Conservation (phyloP, 2,797 vertebrate genomes). For the Salmo trutta region DNA sequence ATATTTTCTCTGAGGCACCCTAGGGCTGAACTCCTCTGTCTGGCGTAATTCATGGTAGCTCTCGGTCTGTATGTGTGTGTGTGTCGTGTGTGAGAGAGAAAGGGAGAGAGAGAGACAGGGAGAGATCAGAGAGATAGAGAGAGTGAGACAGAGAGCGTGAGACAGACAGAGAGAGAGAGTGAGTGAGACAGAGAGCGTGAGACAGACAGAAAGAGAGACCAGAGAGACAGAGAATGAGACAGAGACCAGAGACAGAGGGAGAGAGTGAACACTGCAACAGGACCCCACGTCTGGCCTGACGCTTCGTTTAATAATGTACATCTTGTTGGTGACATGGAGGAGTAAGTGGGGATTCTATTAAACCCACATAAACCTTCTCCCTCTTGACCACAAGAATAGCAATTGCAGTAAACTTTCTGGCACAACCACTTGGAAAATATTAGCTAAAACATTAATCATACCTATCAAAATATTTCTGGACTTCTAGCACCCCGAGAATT, state of each 20-base stretch:
- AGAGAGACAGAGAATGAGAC: not conserved
- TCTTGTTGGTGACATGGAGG: slow-evolving; percentile 57
- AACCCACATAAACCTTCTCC: slow-evolving; percentile 58
- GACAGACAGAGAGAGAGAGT: not conserved
- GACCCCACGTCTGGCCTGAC: slow-evolving; percentile 26
- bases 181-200: not conserved
- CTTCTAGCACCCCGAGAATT: slow-evolving; percentile 41
- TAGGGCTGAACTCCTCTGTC: slow-evolving; percentile 31
- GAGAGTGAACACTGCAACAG: not conserved
- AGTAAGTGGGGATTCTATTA: slow-evolving; percentile 52
- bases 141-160: not conserved
- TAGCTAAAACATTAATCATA: slow-evolving; percentile 71
- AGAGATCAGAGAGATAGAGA: not conserved
- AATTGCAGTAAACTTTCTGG: slow-evolving; percentile 53
- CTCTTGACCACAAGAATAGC: slow-evolving; percentile 63
- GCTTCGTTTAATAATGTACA: slow-evolving; percentile 36
- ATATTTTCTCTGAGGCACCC: slow-evolving; percentile 21
- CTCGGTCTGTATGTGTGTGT: not conserved
- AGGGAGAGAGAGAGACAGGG: not conserved
- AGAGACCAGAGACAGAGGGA: not conserved
- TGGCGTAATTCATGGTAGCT: slow-evolving; percentile 36
- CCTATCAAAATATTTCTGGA: slow-evolving; percentile 70
- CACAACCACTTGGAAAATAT: slow-evolving; percentile 74
- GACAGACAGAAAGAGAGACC: not conserved
- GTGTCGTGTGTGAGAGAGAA: not conserved